phyloP scores from a whole-genome alignment of 2,888 invertebrate genomes.

The Arge pagana region DNA sequence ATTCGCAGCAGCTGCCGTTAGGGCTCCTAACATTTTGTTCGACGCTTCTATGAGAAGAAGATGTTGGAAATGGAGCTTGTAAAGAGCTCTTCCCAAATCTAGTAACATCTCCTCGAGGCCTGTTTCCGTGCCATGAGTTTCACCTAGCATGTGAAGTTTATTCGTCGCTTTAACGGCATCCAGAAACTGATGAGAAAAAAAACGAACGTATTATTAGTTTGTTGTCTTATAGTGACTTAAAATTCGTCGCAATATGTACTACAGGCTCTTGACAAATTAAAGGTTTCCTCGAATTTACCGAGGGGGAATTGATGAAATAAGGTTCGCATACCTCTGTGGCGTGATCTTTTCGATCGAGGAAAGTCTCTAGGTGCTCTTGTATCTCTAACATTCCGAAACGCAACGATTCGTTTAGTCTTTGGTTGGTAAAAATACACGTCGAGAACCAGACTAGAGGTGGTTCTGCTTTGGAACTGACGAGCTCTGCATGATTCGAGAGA shows the following conservation, averaged over 20 bases:
- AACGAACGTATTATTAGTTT: neutral
- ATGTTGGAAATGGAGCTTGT: conserved; percentile 92
- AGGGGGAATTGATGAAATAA: conserved; percentile 6
- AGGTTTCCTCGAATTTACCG: neutral
- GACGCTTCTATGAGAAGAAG: conserved; percentile 86
- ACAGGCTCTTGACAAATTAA: too few species aligned
- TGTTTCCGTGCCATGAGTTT: conserved; percentile 62
- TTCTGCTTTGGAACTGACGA: conserved; percentile 67
- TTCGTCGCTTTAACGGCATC: conserved; percentile 82
- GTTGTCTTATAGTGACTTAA: neutral
- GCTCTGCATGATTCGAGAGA: conserved; percentile 63
- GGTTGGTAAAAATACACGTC: conserved; percentile 70
- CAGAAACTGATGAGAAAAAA: conserved; percentile 64
- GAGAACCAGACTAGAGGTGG: conserved; percentile 90
- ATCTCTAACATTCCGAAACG: conserved; percentile 90
- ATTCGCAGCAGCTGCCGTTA: conserved; percentile 64
- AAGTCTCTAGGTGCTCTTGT: conserved; percentile 94
- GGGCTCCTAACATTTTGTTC: conserved; percentile 78
- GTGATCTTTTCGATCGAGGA: conserved; percentile 89
- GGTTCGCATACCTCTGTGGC: conserved; percentile 70
- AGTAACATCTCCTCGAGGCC: conserved; percentile 73
- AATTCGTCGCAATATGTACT: conserved; percentile 6
- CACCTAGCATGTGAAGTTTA: conserved; percentile 75
- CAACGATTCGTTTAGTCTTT: conserved; percentile 79
- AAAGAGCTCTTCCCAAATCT: conserved; percentile 85